These are phyloP conservation scores for Rhegmatorhina hoffmannsi DNA, from an alignment of 2,113 vertebrate species.

Conservation along the genomic window DNA sequence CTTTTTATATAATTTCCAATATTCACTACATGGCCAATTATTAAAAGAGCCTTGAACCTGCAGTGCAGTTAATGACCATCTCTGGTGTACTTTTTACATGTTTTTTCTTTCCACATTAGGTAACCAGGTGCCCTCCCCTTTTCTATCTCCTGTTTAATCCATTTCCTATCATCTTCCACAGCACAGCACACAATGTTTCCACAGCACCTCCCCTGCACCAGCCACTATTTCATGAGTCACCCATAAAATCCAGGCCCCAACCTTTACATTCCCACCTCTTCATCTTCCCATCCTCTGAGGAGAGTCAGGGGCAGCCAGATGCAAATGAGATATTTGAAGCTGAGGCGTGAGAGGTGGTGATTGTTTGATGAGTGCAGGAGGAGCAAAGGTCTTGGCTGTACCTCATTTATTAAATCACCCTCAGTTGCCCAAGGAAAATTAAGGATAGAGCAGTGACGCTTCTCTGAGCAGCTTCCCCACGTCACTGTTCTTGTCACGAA, in stretches of 20 bases:
- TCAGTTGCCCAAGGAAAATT: not conserved
- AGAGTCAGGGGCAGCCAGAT: not conserved
- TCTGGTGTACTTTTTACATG: not conserved
- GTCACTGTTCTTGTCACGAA: fast-evolving
- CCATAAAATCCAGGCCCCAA: not conserved
- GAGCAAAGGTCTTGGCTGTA: not conserved
- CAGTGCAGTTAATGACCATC: not conserved
- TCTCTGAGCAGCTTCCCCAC: not conserved
- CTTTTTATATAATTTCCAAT: not conserved
- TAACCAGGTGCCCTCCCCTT: not conserved
- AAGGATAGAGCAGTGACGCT: not conserved
- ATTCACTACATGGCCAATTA: not conserved
- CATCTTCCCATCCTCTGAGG: fast-evolving
- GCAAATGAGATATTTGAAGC: conserved; percentile 2
- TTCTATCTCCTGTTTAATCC: not conserved
- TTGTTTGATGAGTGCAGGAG: not conserved
- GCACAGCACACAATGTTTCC: not conserved
- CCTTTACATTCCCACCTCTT: not conserved
- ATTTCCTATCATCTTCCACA: not conserved
- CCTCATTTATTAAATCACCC: not conserved
- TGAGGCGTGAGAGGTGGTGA: fast-evolving
- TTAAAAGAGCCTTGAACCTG: not conserved
- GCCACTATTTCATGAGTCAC: not conserved
- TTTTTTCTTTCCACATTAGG: not conserved
- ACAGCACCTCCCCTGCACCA: not conserved